These are phyloP conservation scores for Nothocercus julius DNA, from an alignment of 2,113 vertebrate genomes.

Conservation along the genomic window DNA sequence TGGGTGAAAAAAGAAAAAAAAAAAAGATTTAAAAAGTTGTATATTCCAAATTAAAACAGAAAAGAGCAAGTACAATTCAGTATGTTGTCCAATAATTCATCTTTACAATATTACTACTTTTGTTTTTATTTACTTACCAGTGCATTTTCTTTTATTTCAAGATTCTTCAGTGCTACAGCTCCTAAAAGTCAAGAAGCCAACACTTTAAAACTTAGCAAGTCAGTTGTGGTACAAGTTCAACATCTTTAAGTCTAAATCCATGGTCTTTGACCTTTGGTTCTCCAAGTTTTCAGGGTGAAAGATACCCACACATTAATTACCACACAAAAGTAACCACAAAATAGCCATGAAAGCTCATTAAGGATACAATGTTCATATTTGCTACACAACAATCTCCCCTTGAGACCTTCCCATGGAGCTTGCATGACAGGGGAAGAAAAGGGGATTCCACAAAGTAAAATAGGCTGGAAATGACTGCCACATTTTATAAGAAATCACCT, in stretches of 20 bases:
- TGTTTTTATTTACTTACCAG: slow-evolving; percentile 83
- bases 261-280: background rate
- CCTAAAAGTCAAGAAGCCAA: slow-evolving; percentile 76
- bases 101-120: background rate
- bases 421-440: background rate
- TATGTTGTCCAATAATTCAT: fast-evolving
- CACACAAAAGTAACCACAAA: background rate
- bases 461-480: background rate
- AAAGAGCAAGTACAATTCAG: background rate
- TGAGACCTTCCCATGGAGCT: background rate
- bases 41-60: background rate
- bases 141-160: slow-evolving; percentile 98
- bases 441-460: background rate
- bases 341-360: background rate
- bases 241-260: background rate
- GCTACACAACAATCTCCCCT: background rate
- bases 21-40: background rate
- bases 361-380: background rate
- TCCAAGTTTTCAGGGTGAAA: background rate
- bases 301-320: background rate
- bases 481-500: background rate
- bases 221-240: background rate
- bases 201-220: background rate
- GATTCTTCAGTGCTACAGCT: slow-evolving; percentile 88
- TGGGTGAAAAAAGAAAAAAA: slow-evolving; percentile 30